These are phyloP conservation scores for Saccostrea echinata DNA, from an alignment of 1,140 invertebrate species.

Conservation along the genomic window DNA sequence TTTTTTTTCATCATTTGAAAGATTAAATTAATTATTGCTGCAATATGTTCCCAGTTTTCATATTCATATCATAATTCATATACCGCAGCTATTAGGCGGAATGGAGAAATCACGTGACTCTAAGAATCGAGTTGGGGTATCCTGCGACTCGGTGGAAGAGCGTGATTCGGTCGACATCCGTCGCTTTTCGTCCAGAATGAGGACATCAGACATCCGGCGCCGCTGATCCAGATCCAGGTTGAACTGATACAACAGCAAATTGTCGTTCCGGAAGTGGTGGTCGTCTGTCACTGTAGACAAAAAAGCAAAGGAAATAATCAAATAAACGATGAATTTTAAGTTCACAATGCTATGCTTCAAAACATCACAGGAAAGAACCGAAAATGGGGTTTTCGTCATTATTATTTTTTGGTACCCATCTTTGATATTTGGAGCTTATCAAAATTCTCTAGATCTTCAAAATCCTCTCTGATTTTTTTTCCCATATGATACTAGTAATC, in stretches of 20 bases:
- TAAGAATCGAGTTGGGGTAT: neutral
- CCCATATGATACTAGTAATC: too few species aligned
- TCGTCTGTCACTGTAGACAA: constrained; percentile 71
- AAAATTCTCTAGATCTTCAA: too few species aligned
- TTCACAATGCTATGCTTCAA: too few species aligned
- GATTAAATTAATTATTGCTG: too few species aligned
- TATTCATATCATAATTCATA: neutral
- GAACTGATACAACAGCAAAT: constrained; percentile 71
- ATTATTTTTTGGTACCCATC: too few species aligned
- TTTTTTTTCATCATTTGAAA: too few species aligned
- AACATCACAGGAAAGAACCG: too few species aligned
- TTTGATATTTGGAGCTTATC: too few species aligned
- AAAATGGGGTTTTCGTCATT: too few species aligned
- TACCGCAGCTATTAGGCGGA: neutral
- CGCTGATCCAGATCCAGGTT: constrained; percentile 65
- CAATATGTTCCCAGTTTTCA: too few species aligned
- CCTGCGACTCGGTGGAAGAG: constrained; percentile 13
- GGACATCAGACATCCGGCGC: constrained; percentile 66
- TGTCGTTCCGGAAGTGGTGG: constrained; percentile 72
- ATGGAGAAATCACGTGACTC: constrained; percentile 4
- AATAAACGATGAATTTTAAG: neutral
- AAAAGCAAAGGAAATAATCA: neutral
- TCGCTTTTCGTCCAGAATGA: constrained; percentile 41
- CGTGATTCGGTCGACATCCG: constrained; percentile 23
- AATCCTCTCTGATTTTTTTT: too few species aligned